Evolutionary conservation across 2,888 invertebrate species (phyloP), one percentile per base, ranked within the genome.

Genomic region (Tenthredo distinguenda): DNA sequence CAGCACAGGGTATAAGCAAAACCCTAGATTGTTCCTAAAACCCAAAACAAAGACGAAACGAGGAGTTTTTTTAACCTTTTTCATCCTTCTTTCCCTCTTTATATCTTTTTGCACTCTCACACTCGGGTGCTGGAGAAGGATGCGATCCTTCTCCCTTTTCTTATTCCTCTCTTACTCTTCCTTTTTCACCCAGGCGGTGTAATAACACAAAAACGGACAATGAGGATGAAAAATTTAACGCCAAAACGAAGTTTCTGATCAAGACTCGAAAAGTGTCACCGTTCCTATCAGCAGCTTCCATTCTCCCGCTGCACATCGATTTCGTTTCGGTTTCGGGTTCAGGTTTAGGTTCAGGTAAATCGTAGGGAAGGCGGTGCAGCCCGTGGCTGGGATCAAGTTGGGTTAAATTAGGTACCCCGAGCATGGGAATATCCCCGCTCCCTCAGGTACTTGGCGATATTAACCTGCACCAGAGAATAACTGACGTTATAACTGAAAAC

Each of bases 1-100:
- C 21, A 65, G 68, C 31, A 50, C 47, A 31, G 71, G 71, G 83
- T 71, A 83, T 83, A 68, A 83, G 83, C 83, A 68, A 83, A 62
- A 68, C 68, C 83, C n/a, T 71, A 68, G 83, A 83, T 83, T 83
- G 83, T 83, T 83, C 83, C 68, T 71, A 68, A 83, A 83, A 50
- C 83, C 68, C 31, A 58, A 83, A 71, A 83, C 83, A 83, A 83
- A 83, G 83, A 81, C 81, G 81, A 37, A 26, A 37, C 15, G 40
- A 62, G 81, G 71, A 34, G 50, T 83, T 68, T 83, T 47, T 47
- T 47, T 3, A 12, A 47, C 15, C 47, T 47, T 47, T 47, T 47
- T 47, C 3, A 5, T 4, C 47, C 15, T 15, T 4, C 3, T 3
- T 47, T 47, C 1, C 4, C n/a, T 68, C 18, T 34, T 82, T 26